Evolutionary conservation across 2,113 vertebrate species (phyloP), one percentile per base, ranked within the genome.

Genomic region (Trogon surrucura): DNA sequence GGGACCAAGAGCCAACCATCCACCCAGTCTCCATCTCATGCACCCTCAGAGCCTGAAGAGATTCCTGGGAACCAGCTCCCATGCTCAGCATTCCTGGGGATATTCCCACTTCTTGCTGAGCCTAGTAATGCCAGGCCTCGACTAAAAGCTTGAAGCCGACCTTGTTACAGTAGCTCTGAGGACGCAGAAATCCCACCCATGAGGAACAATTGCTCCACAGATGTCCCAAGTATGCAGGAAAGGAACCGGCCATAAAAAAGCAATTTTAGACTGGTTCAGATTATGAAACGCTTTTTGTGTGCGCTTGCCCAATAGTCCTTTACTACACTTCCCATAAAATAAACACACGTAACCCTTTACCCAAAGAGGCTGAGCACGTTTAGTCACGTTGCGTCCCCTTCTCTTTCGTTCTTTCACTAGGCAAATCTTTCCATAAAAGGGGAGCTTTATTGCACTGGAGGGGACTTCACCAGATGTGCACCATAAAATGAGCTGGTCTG

Each of bases 251-350:
- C 80, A 58, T 95, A n/a, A 91, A 96, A 84, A 95, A n/a, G 69
- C 91, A 89, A 92, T 97, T 96, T 93, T 96, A 84, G 86, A 61
- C 80, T 80, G 86, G 69, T 92, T 79, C 86, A 81, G 83, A 91
- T 96, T 96, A 97, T 96, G 93, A 97, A 97, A 96, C 5, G 36
- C 69, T 94, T 95, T 93, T 91, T 90, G 88, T 93, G 85, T 94
- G 92, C 30, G 65, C 69, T 95, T 95, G 94, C 94, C 90, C 90
- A 95, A 92, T 2, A 94, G 94, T 88, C 92, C 90, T 95, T 94
- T 91, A 84, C 95, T 97, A 83, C 62, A 77, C 86, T 96, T 96
- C 87, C 85, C 85, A 92, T 92, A 93, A 96, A 95, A 95, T 96
- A 96, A 97, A 97, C 93, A 94, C 92, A 96, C 65, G 0, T 85